Base-by-base conservation (phyloP, 1,140 invertebrate genomes). In the Listronotus bonariensis region DNA sequence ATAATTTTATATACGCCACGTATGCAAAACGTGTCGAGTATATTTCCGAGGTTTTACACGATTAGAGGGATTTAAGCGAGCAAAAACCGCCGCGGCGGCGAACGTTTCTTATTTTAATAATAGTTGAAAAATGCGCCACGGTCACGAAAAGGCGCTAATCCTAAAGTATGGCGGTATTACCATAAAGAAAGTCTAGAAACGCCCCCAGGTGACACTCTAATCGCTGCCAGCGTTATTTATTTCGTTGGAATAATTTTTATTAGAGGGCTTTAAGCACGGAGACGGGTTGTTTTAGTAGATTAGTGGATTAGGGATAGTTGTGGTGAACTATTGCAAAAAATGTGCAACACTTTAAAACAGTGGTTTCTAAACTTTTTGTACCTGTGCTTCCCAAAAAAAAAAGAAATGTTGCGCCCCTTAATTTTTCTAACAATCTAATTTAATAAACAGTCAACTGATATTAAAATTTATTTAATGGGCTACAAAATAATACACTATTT, bases 191-290 rank as follows among this genome's bases (percentile, higher is more conserved):
- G 59, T 53, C 59, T 42, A 36, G 40, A 53, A 62, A 62, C 11
- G 59, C 48, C 59, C 59, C 36, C 52, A 45, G 59, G 59, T 62
- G 59, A 46, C 59, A 53, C 59, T 20, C 48, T 62, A 52, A 62
- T 62, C 59, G 59, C 59, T 41, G 43, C 59, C 18, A n/a, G 14
- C 59, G 59, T 59, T 62, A 62, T 62, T 62, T 62, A 62, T 46
- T 53, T 62, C 59, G 59, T 51, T 51, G 48, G 49, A 62, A 46
- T 53, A 62, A 62, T 62, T 62, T 62, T 62, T 48, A 62, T 62
- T 62, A 62, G 52, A 18, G 52, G 49, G 48, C 43, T 62, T 62
- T 62, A 43, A 20, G 49, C 59, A 62, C 59, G 59, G 59, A 53
- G 59, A 62, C 36, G 43, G 57, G 40, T 59, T 40, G 54, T 20